phyloP scores from a whole-genome alignment of 35 echinoderm and acorn worm species.

The Holothuria glaberrima region DNA sequence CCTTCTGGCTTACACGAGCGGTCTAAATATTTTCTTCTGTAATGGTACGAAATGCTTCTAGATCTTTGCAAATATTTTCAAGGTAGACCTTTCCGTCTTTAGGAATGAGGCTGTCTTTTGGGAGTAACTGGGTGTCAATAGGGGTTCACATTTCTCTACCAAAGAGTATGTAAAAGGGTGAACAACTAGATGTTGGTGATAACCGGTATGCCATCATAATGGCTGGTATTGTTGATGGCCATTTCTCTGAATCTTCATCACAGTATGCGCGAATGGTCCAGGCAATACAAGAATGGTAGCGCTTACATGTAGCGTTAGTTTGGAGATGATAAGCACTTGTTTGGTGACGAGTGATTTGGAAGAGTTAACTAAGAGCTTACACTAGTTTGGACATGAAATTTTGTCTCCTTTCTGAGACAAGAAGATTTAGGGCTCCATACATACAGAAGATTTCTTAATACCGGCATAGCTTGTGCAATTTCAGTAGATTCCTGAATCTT shows the following conservation, averaged over 20 bases:
- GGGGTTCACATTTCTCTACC: slow-evolving; percentile 53
- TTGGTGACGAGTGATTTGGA: slow-evolving; percentile 61
- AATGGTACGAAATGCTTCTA: slow-evolving; percentile 34
- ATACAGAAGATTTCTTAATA: slow-evolving; percentile 62
- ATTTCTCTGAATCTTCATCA: slow-evolving; percentile 16
- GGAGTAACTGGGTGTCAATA: slow-evolving; percentile 47
- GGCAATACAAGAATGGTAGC: slow-evolving; percentile 49
- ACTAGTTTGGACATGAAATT: slow-evolving; percentile 67
- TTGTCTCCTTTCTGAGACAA: slow-evolving; percentile 65
- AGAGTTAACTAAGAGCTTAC: slow-evolving; percentile 40
- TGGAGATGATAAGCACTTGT: slow-evolving; percentile 66
- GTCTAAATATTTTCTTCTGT: slow-evolving; percentile 9
- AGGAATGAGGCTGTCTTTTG: not conserved
- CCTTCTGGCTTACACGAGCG: not conserved
- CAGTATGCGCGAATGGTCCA: slow-evolving; percentile 61
- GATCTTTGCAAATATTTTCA: not conserved
- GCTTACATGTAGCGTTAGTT: slow-evolving; percentile 64
- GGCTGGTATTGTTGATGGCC: slow-evolving; percentile 60
- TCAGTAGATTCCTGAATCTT: slow-evolving; percentile 46
- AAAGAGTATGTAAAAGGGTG: slow-evolving; percentile 63
- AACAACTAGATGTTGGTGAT: slow-evolving; percentile 43
- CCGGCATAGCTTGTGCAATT: slow-evolving; percentile 55
- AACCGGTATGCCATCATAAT: slow-evolving; percentile 68
- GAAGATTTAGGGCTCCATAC: slow-evolving; percentile 50
- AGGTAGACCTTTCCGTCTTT: slow-evolving; percentile 16